A percentile compares a stretch with the other conserved stretches of the same genome.
Evolutionary conservation across 2,888 invertebrate genomes (phyloP).

Genomic region (Euplagia quadripunctaria): DNA sequence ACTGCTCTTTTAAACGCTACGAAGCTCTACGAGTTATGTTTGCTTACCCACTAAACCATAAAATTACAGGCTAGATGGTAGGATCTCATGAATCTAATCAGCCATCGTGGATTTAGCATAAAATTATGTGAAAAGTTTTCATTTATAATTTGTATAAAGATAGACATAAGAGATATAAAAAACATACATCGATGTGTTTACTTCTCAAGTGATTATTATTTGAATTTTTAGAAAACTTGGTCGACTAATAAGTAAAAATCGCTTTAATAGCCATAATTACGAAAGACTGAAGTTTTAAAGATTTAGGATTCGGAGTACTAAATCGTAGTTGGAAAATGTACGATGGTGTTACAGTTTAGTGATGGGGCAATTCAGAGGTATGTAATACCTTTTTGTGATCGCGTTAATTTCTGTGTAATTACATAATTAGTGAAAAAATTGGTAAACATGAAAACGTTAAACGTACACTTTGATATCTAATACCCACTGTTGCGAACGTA

Average conservation of each 20-base stretch:
- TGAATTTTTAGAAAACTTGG: neutral
- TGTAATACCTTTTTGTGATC: too few species aligned
- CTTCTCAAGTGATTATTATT: neutral
- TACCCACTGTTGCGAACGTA: too few species aligned
- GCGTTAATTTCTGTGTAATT: too few species aligned
- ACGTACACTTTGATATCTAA: too few species aligned
- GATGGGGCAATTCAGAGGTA: too few species aligned
- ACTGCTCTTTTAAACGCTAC: constrained; percentile 44
- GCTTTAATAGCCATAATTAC: neutral
- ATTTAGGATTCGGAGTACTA: too few species aligned
- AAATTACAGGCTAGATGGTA: constrained; percentile 19
- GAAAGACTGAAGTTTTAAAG: neutral
- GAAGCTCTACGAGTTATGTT: constrained; percentile 41
- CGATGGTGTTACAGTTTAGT: too few species aligned
- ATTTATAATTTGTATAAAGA: neutral
- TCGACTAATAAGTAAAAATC: neutral
- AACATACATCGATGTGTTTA: neutral
- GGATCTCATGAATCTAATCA: constrained; percentile 18
- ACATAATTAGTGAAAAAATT: too few species aligned
- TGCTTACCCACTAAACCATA: constrained; percentile 18
- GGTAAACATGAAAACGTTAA: too few species aligned
- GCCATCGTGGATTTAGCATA: neutral
- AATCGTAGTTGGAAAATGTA: too few species aligned
- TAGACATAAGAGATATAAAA: neutral
- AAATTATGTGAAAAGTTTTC: constrained; percentile 1